Percentiles rank a stretch among this genome's conserved stretches.
Evolutionary conservation across 2,113 vertebrate genomes (phyloP).

Genomic region (Saimiri boliviensis): DNA sequence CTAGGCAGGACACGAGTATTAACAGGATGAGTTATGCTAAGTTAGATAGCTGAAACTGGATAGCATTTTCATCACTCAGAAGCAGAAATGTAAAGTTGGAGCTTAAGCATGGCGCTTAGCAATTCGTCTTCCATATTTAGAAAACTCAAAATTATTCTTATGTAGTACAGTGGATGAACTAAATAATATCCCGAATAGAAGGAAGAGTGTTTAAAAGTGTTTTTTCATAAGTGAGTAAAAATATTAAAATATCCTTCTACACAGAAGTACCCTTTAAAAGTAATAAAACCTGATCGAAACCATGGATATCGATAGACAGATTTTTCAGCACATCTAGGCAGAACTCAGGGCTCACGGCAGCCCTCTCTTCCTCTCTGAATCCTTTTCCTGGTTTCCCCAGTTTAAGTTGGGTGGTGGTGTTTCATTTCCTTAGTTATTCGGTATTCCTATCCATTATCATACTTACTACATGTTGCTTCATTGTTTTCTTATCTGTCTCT

Average conservation of each 20-base stretch:
- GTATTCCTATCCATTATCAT: accelerated
- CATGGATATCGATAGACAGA: background rate
- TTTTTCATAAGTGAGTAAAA: background rate
- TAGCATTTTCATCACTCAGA: conserved; percentile 78
- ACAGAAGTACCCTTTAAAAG: background rate
- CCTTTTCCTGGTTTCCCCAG: no score
- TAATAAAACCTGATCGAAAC: background rate
- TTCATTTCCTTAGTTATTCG: no score
- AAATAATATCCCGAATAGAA: background rate
- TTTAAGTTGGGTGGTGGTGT: accelerated
- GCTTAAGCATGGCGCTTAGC: conserved; percentile 60
- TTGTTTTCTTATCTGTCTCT: background rate
- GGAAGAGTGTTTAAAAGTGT: background rate
- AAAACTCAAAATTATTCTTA: conserved; percentile 2
- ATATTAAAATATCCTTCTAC: background rate
- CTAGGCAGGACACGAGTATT: conserved; percentile 67
- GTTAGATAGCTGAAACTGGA: conserved; percentile 69
- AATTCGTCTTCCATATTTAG: conserved; percentile 44
- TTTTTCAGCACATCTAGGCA: background rate
- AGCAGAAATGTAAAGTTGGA: conserved; percentile 50
- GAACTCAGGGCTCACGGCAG: background rate
- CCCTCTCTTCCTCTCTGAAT: accelerated
- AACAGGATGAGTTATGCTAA: background rate
- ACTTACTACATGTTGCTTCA: accelerated
- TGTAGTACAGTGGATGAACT: background rate